Base-by-base conservation (phyloP, 1,140 invertebrate genomes). In the Drosophila busckii region DNA sequence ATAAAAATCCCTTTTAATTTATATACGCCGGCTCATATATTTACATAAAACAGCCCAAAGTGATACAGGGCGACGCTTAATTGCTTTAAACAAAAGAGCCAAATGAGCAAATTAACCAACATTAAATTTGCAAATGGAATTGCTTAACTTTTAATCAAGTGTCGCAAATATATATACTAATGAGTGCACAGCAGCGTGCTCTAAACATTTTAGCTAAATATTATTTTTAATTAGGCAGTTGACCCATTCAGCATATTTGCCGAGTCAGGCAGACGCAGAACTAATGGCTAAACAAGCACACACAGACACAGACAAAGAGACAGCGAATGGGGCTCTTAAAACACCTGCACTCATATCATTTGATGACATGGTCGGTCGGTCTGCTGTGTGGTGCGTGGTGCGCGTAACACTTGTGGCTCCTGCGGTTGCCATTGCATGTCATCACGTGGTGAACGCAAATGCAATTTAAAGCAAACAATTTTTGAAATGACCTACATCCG, bases 401-500 rank as follows among this genome's bases (percentile, higher is more conserved):
- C 25, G 22, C 40, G 50, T 52, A 55, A 76, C 67, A 78, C 71
- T 76, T 76, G 71, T 76, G 62, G 70, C 70, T 70, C 54, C 45
- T 59, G 70, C 23, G 69, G 59, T 44, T 46, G 46, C 49, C 44
- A 61, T 42, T 53, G 55, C 54, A 64, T 80, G 73, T 68, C 71
- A 62, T 70, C 75, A 56, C 42, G 69, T 38, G 67, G 65, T 63
- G 61, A 52, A 71, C 63, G 73, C 64, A 82, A 82, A 82, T 80
- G 69, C 75, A 75, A 82, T 82, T 82, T 82, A 82, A 82, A 67
- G 75, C 75, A 82, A 82, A 82, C 75, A 62, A 66, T 82, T 82
- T 82, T 67, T 75, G 65, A 70, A 82, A 82, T 82, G 75, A 82
- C 75, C 75, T 75, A 82, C 75, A 75, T 82, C 75, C 75, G 76